Evolutionary conservation across 2,888 invertebrate genomes (phyloP), one percentile per base, ranked within the genome.

Genomic region (Ochlodes sylvanus): DNA sequence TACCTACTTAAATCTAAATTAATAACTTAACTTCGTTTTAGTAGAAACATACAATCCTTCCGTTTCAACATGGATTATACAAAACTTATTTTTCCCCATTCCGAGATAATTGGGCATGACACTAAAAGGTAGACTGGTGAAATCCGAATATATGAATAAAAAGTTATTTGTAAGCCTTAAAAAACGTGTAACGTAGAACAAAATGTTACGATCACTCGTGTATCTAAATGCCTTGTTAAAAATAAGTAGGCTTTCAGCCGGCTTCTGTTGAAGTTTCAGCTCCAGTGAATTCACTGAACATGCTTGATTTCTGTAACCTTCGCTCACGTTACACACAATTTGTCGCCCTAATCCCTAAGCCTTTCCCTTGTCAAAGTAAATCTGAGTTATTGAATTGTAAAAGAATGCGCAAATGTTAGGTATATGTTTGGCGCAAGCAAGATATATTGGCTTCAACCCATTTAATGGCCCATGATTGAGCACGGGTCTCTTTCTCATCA

Each of bases 301-400:
- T n/a, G 21, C 52, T 21, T 19, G 21, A 19, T 21, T 52, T 52
- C 21, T 2, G 52, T 52, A 14, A 38, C 38, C 38, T 10, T 38
- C 38, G 38, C 12, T 12, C 21, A 6, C 21, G 52, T 21, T 52
- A 52, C 21, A 52, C 52, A 12, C 52, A 21, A 52, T 52, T 52
- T 52, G 52, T 52, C 21, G 14, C 52, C 21, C 21, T 52, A 52
- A 52, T 10, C 52, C 21, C 21, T 52, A 52, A 52, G 5, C 52
- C 21, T 52, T 52, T 52, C 52, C 19, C 21, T 52, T 52, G 52
- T 52, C 52, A 21, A 21, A 52, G 21, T 52, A 21, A 52, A 52
- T 52, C 21, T 21, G 52, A 21, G 21, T 52, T 52, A 52, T 52
- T 52, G 52, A 21, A 21, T 14, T 52, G 21, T 21, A 14, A 52